Conservation (phyloP, 2,888 invertebrate genomes). For the Acanthosepion pharaonis region DNA sequence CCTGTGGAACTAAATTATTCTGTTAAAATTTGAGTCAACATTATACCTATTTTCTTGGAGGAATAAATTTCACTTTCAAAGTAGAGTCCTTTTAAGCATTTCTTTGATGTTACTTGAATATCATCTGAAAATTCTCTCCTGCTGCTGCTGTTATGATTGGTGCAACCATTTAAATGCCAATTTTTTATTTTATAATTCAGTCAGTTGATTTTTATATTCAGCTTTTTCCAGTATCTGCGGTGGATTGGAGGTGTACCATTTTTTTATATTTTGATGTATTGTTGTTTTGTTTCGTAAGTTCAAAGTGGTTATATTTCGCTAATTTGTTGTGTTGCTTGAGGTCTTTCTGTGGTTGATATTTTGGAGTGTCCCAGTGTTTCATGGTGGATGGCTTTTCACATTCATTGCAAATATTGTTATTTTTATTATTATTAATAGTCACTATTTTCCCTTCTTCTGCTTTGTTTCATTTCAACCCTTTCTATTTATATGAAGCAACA, state of each 20-base stretch:
- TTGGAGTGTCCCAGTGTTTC: background rate
- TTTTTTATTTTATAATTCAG: background rate
- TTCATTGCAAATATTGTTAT: background rate
- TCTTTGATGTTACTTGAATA: background rate
- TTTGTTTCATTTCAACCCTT: background rate
- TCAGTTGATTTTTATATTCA: background rate
- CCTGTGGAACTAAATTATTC: too few species aligned
- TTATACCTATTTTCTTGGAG: too few species aligned
- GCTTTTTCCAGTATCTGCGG: background rate
- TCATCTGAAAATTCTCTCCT: background rate
- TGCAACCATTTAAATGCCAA: background rate
- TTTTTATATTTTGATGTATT: background rate
- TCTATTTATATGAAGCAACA: background rate
- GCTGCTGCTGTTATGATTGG: background rate
- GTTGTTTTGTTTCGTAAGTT: constrained; percentile 5
- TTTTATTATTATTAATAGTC: background rate
- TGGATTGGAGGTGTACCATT: background rate
- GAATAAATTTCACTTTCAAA: too few species aligned
- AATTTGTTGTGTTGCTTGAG: background rate
- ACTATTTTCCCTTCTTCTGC: background rate
- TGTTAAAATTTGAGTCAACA: too few species aligned
- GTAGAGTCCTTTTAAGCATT: background rate
- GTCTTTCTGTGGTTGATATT: background rate
- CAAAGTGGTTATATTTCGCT: background rate
- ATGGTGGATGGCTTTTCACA: background rate